Base-by-base conservation (phyloP, 1,140 invertebrate genomes). In the Arion vulgaris region DNA sequence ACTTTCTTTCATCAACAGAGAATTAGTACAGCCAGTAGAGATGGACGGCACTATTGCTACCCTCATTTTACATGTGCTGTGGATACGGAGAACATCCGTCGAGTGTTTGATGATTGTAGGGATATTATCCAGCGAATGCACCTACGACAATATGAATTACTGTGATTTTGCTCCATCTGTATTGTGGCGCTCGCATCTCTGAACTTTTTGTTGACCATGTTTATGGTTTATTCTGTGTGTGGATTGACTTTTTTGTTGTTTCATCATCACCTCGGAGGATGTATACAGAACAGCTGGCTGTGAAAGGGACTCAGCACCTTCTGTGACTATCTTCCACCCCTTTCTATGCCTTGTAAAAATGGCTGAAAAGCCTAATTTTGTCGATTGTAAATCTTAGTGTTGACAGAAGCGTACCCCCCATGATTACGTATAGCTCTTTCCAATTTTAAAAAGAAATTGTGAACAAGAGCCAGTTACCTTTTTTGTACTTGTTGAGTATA, bases 111-210 rank as follows among this genome's bases (percentile, higher is more conserved):
- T 94, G 98, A 99, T 95, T 99, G 98, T 94, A 96, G 98, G 80
- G 98, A 99, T 94, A 99, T 99, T 94, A 99, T 99, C 92, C 98
- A 99, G 94, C 96, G 98, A 93, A 99, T 99, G 97, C 98, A 99
- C 94, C 95, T 99, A 93, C 96, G 98, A 91, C 97, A 99, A 95
- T 99, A 99, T 94, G 98, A 99, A 95, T 96, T 99, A 93, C 97
- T 99, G 96, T 99, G 91, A 92, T 90, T 77, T 72, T 79, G 53
- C 74, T 76, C 84, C 84, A 82, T 74, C 71, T 71, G 69, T 82
- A 62, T 79, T 85, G 81, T 85, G 84, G 82, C 82, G 84, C 80
- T 80, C 82, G 84, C 80, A 82, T 81, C 83, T 85, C 75, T 85
- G 83, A n/a, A 79, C 82, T 82, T 57, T 81, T 79, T 62, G 79